Conservation (phyloP, 2,113 vertebrate species). For the Charadrius vociferus region DNA sequence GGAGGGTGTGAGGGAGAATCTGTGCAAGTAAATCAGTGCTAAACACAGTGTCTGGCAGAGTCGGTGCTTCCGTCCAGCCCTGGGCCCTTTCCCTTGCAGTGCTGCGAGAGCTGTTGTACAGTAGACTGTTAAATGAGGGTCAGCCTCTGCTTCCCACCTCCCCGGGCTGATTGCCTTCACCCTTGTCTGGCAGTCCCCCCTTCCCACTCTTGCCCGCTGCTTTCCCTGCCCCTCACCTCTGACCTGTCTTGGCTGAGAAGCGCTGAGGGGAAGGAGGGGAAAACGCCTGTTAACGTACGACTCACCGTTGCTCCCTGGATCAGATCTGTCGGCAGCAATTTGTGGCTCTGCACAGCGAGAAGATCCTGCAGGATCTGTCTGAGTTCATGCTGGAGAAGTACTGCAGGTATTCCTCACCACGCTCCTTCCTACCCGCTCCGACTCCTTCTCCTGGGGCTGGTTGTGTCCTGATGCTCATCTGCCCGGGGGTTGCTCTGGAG, state of each 20-base stretch:
- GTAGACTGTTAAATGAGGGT: background rate
- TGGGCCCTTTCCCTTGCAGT: background rate
- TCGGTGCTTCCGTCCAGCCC: background rate
- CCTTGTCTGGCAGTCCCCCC: background rate
- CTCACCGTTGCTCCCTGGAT: background rate
- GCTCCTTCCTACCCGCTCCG: rapidly evolving
- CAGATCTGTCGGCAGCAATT: constrained; percentile 96
- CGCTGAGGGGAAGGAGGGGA: background rate
- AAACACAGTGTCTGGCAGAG: background rate
- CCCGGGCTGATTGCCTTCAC: background rate
- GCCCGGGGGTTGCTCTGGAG: too few relatives aligned
- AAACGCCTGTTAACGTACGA: background rate
- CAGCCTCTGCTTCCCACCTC: background rate
- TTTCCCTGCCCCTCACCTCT: background rate
- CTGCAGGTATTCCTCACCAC: constrained; percentile 49
- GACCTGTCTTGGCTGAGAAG: background rate
- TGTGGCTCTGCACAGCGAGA: constrained; percentile 88
- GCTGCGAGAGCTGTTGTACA: background rate
- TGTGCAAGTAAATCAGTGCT: background rate
- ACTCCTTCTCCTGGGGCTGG: background rate
- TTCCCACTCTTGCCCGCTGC: background rate
- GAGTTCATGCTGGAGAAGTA: constrained; percentile 85
- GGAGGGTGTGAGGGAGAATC: background rate
- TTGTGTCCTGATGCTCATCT: background rate
- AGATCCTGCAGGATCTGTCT: constrained; percentile 90